phyloP scores from a whole-genome alignment of 2,113 vertebrate species.

The Physeter macrocephalus region DNA sequence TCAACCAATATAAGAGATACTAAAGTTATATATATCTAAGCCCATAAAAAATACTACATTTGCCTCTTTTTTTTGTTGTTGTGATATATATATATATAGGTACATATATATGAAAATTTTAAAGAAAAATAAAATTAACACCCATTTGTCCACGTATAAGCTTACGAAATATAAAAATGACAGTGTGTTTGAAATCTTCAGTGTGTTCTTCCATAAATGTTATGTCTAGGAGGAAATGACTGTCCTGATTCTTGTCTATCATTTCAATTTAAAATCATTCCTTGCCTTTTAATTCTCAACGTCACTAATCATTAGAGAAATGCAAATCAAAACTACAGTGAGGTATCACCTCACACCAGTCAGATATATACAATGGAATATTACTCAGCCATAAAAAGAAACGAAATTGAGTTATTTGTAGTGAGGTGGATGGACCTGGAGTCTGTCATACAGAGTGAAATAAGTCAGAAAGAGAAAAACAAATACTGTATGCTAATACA shows the following conservation, averaged over 20 bases:
- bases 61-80: not conserved
- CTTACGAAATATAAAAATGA: not conserved
- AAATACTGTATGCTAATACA: too few relatives aligned
- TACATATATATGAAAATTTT: not conserved
- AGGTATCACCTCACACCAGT: too few relatives aligned
- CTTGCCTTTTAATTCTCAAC: too few relatives aligned
- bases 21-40: not conserved
- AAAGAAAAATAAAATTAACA: not conserved
- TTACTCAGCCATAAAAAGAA: too few relatives aligned
- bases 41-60: not conserved
- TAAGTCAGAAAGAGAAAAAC: too few relatives aligned
- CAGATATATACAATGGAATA: too few relatives aligned
- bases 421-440: too few relatives aligned
- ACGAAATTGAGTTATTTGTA: too few relatives aligned
- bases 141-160: not conserved
- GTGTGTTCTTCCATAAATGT: not conserved
- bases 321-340: too few relatives aligned
- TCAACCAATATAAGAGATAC: not conserved
- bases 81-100: too few relatives aligned
- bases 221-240: not conserved
- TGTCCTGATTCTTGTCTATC: not conserved
- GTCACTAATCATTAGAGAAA: too few relatives aligned
- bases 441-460: too few relatives aligned
- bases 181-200: not conserved
- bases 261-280: not conserved